These are phyloP conservation scores for Iselma pallidipennis DNA, from an alignment of 2,888 invertebrate genomes.

Conservation along the genomic window DNA sequence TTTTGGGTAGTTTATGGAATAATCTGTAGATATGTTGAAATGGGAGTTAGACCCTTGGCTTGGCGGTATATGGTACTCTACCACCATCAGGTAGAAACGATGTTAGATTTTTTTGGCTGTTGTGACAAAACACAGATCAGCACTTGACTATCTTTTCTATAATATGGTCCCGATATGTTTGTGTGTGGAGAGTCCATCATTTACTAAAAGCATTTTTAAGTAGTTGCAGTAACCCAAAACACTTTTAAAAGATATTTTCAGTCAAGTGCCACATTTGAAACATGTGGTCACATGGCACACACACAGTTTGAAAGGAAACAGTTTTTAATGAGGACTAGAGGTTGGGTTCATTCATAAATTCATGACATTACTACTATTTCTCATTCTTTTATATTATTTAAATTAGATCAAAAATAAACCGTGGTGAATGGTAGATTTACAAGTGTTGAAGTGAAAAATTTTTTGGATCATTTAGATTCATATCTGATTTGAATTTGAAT, in stretches of 20 bases:
- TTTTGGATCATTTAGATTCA: neutral
- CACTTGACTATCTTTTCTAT: slow-evolving; percentile 33
- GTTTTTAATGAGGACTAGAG: slow-evolving; percentile 2
- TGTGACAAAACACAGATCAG: slow-evolving; percentile 48
- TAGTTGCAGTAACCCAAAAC: slow-evolving; percentile 45
- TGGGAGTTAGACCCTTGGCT: no score
- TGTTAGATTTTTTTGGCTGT: neutral
- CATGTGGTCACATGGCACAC: slow-evolving; percentile 37
- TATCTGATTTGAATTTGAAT: slow-evolving; percentile 1
- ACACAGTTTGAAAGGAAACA: neutral
- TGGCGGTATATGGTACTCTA: no score
- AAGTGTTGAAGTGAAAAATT: neutral
- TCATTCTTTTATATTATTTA: neutral
- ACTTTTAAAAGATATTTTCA: slow-evolving; percentile 51
- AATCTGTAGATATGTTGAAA: neutral
- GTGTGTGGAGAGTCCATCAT: neutral
- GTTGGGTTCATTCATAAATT: slow-evolving; percentile 2
- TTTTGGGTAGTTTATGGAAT: no score
- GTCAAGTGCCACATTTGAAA: slow-evolving; percentile 44
- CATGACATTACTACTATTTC: neutral
- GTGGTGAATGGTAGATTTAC: no score
- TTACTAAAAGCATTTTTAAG: slow-evolving; percentile 54
- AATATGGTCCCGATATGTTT: neutral
- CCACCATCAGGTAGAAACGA: neutral
- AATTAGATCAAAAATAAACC: neutral